These are phyloP conservation scores for Lophura nycthemera DNA, from an alignment of 2,113 vertebrate genomes.

Conservation along the genomic window DNA sequence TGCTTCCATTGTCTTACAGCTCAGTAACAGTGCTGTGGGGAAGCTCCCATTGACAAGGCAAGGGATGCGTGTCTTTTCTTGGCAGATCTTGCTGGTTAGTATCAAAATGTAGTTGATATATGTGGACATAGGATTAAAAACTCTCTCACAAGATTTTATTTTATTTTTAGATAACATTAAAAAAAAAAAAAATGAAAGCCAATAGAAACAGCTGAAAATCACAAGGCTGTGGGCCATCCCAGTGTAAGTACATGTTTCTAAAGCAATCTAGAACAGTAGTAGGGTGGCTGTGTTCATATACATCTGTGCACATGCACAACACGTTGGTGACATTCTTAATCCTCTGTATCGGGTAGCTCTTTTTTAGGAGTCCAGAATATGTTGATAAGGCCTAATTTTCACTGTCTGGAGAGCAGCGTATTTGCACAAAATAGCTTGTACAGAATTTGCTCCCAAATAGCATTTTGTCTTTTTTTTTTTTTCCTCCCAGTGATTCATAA, in stretches of 20 bases:
- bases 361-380: neutral
- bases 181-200: neutral
- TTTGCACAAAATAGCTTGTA: slow-evolving; percentile 29
- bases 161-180: neutral
- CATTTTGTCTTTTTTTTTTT: neutral
- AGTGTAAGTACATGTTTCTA: neutral
- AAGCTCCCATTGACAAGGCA: neutral
- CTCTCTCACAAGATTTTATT: neutral
- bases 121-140: neutral
- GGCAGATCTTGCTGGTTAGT: neutral
- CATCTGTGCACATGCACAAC: neutral
- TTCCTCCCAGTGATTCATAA: slow-evolving; percentile 15
- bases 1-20: neutral
- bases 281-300: neutral
- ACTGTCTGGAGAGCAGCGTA: neutral
- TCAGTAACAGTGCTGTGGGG: neutral
- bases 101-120: neutral
- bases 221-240: neutral
- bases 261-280: neutral
- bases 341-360: neutral
- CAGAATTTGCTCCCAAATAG: slow-evolving; percentile 41
- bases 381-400: neutral
- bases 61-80: neutral
- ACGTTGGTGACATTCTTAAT: accelerated
- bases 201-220: slow-evolving; percentile 20